These are phyloP conservation scores for Polydrusus cervinus DNA, from an alignment of 2,888 invertebrate genomes.

Conservation along the genomic window DNA sequence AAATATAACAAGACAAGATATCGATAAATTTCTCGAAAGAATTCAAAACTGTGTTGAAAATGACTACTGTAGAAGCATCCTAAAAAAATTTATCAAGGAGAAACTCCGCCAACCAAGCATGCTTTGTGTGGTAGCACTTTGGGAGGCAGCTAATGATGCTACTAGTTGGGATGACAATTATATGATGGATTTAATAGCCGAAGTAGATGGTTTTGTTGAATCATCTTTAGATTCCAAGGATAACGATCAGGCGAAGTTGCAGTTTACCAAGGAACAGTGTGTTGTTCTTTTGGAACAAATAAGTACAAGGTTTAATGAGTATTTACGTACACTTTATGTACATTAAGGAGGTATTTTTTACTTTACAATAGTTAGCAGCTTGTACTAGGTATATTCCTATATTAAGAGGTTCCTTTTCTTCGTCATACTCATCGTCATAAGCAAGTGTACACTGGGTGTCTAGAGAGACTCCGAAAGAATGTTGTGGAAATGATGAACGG, in stretches of 20 bases:
- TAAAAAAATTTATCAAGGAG: conserved; percentile 49
- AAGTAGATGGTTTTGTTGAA: conserved; percentile 58
- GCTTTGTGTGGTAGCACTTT: conserved; percentile 52
- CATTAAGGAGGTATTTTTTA: too few relatives aligned
- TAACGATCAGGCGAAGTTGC: conserved; percentile 56
- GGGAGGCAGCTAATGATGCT: conserved; percentile 55
- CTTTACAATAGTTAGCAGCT: neutral
- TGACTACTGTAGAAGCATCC: conserved; percentile 47
- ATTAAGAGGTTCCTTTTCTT: too few relatives aligned
- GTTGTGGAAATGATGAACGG: too few relatives aligned
- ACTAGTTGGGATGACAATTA: conserved; percentile 57
- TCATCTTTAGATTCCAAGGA: conserved; percentile 56
- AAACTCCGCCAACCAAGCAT: conserved; percentile 25
- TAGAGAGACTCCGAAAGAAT: too few relatives aligned
- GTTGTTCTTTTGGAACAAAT: conserved; percentile 57
- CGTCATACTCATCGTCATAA: too few relatives aligned
- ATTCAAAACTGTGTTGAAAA: conserved; percentile 59
- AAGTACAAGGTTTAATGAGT: neutral
- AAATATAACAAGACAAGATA: neutral
- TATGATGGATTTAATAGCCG: conserved; percentile 58
- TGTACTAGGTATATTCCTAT: neutral
- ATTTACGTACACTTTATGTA: neutral
- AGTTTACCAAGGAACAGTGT: conserved; percentile 59
- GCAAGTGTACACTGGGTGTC: too few relatives aligned
- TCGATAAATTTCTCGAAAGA: conserved; percentile 44